These are phyloP conservation scores for Cephalopachus bancanus DNA, from an alignment of 2,797 vertebrate genomes.

Conservation along the genomic window DNA sequence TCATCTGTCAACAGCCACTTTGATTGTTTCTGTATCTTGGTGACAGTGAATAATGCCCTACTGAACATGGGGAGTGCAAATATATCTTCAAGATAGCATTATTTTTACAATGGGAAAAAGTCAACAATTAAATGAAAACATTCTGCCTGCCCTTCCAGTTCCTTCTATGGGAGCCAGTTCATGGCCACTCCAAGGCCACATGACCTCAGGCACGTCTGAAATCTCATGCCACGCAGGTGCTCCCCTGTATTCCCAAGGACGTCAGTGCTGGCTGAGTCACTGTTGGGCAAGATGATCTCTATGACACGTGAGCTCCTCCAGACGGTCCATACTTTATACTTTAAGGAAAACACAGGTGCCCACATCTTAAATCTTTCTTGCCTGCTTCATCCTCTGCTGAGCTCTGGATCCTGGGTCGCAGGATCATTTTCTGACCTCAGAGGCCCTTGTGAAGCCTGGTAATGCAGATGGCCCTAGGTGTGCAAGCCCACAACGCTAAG, in stretches of 20 bases:
- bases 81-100: background rate
- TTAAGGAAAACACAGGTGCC: background rate
- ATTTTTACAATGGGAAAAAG: background rate
- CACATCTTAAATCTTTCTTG: background rate
- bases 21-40: background rate
- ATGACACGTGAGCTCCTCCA: background rate
- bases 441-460: background rate
- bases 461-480: too few relatives aligned
- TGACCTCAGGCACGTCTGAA: background rate
- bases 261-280: background rate
- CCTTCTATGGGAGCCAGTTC: background rate
- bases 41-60: background rate
- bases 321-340: background rate
- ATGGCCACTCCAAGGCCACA: background rate
- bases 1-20: background rate
- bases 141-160: background rate
- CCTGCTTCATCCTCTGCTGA: background rate
- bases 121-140: background rate
- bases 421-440: background rate
- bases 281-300: too few relatives aligned
- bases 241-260: background rate
- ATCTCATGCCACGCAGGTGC: background rate
- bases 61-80: background rate
- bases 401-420: background rate
- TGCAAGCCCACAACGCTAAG: background rate